phyloP scores from a whole-genome alignment of 2,113 vertebrate genomes.

The Nansenia antarctica region DNA sequence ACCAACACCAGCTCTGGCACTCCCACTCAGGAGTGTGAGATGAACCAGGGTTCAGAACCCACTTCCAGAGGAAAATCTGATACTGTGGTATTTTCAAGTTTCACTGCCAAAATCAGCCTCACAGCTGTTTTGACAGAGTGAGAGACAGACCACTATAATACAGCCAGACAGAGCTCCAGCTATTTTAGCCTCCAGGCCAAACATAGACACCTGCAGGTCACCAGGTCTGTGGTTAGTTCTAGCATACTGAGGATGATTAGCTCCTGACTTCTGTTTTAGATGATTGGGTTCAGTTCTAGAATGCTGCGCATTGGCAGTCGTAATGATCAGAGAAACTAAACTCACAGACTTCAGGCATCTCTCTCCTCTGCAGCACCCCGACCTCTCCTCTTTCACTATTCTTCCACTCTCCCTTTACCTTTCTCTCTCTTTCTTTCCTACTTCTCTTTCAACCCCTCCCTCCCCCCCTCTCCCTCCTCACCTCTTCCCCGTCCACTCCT shows the following conservation, averaged over 20 bases:
- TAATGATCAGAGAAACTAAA: not conserved
- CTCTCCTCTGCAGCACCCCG: not conserved
- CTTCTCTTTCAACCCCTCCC: not conserved
- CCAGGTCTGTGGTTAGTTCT: conserved; percentile 26
- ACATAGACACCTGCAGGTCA: conserved; percentile 45
- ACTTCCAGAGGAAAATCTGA: conserved; percentile 45
- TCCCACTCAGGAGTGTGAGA: conserved; percentile 6
- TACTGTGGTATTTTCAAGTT: conserved; percentile 49
- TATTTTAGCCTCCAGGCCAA: conserved; percentile 38
- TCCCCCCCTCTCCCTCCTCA: not conserved
- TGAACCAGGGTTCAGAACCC: conserved; percentile 26
- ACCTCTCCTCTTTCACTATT: not conserved
- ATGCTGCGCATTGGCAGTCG: not conserved
- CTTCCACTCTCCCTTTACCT: not conserved
- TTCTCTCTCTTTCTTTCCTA: not conserved
- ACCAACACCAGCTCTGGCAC: too few species aligned
- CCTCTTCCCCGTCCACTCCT: not conserved
- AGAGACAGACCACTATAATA: not conserved
- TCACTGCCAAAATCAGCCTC: conserved; percentile 52
- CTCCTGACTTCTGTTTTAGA: not conserved
- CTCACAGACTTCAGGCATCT: not conserved
- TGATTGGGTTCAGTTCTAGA: not conserved
- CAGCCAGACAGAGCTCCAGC: conserved; percentile 23
- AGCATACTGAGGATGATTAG: conserved; percentile 9
- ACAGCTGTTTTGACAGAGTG: conserved; percentile 21